Evolutionary conservation across 2,797 vertebrate species (phyloP).

Genomic region (Malacoraja senta): DNA sequence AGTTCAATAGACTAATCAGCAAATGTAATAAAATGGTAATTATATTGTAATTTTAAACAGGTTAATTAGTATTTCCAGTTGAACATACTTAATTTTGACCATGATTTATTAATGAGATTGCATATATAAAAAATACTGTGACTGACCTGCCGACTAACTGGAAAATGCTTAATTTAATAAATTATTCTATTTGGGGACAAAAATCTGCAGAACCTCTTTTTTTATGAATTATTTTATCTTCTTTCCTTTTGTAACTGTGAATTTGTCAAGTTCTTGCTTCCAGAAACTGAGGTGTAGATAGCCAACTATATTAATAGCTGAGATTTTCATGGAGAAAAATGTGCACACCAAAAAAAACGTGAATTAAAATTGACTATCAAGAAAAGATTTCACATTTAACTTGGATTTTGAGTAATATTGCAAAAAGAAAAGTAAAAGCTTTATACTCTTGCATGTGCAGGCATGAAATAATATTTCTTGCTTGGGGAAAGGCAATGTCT

Average conservation of each 20-base stretch:
- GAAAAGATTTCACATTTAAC: background rate
- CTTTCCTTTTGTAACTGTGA: conserved; percentile 3
- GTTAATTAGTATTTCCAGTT: background rate
- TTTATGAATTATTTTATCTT: background rate
- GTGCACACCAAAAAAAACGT: background rate
- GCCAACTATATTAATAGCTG: background rate
- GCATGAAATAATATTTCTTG: background rate
- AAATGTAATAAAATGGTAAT: background rate
- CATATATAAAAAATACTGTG: background rate
- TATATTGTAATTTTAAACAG: background rate
- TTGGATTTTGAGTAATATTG: background rate
- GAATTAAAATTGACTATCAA: background rate
- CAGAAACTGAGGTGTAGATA: background rate
- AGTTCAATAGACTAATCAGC: background rate
- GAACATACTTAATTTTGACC: background rate
- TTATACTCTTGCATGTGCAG: background rate
- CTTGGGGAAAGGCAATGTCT: background rate
- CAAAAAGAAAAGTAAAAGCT: background rate
- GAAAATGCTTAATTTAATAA: background rate
- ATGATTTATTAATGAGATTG: background rate
- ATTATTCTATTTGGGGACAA: background rate
- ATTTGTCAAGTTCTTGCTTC: background rate
- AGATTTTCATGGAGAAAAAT: background rate
- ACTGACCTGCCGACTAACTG: background rate
- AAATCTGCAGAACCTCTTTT: background rate